Conservation (phyloP, 2,113 vertebrate species). For the Machaerirhynchus nigripectus region DNA sequence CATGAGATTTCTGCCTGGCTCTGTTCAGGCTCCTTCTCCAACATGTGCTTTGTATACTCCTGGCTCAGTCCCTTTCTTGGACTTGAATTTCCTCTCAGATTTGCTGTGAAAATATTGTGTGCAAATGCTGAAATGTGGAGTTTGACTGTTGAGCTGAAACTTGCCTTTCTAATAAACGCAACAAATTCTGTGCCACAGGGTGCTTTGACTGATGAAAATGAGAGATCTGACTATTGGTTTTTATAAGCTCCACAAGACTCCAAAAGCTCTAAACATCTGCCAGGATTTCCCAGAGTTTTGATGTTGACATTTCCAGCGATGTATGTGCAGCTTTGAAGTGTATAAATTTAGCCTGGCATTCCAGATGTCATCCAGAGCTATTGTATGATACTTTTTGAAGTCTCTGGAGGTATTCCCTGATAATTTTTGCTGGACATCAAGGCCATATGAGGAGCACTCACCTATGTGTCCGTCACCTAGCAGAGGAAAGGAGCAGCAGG, state of each 20-base stretch:
- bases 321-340: background rate
- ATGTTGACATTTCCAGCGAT: conserved; percentile 14
- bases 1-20: background rate
- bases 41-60: background rate
- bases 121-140: background rate
- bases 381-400: background rate
- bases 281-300: background rate
- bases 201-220: background rate
- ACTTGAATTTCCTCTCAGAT: background rate
- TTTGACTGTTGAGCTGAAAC: background rate
- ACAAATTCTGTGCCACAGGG: background rate
- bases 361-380: conserved; percentile 13
- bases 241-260: background rate
- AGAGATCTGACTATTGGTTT: background rate
- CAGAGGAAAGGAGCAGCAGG: background rate
- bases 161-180: background rate
- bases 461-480: background rate
- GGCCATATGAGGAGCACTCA: background rate
- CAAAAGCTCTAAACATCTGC: conserved; percentile 28
- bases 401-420: background rate
- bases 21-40: background rate
- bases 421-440: background rate
- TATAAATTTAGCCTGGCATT: background rate
- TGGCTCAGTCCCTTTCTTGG: background rate
- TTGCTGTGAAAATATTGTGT: background rate